These are phyloP conservation scores for Molanna angustata DNA, from an alignment of 2,888 invertebrate species.

Conservation along the genomic window DNA sequence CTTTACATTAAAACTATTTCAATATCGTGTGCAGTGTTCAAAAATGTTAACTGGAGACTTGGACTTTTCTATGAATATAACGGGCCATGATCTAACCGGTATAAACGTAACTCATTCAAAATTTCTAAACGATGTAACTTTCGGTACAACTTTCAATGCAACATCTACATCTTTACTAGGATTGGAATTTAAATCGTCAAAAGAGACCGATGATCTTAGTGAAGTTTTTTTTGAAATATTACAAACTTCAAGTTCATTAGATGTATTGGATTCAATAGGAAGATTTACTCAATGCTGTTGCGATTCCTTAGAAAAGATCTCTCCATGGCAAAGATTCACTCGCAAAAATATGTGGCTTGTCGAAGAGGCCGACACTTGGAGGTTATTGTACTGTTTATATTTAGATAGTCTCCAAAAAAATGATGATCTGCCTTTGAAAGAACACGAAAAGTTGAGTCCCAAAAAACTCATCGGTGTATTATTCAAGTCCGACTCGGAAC, in stretches of 20 bases:
- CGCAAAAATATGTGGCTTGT: constrained; percentile 61
- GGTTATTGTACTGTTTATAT: constrained; percentile 76
- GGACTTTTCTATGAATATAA: constrained; percentile 23
- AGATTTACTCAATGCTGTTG: constrained; percentile 64
- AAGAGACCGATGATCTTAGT: constrained; percentile 39
- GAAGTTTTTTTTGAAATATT: constrained; percentile 53
- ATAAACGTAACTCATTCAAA: constrained; percentile 40
- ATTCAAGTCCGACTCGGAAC: constrained; percentile 53
- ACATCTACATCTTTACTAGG: constrained; percentile 10
- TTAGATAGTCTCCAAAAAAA: constrained; percentile 66
- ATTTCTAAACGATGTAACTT: constrained; percentile 38
- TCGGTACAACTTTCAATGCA: constrained; percentile 14
- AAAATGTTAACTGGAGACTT: constrained; percentile 13
- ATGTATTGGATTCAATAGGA: constrained; percentile 59
- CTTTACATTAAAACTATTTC: too few relatives aligned
- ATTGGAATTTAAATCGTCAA: constrained; percentile 8
- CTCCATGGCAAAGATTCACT: constrained; percentile 53
- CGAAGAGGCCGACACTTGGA: constrained; percentile 87
- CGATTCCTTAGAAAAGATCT: constrained; percentile 56
- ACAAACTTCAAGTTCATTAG: constrained; percentile 47
- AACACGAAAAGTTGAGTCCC: constrained; percentile 52
- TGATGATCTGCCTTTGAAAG: constrained; percentile 45
- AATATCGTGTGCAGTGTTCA: too few relatives aligned
- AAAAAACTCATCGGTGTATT: constrained; percentile 44
- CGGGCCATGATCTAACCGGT: constrained; percentile 38